These are phyloP conservation scores for Celastrina argiolus DNA, from an alignment of 2,888 invertebrate genomes.

Conservation along the genomic window DNA sequence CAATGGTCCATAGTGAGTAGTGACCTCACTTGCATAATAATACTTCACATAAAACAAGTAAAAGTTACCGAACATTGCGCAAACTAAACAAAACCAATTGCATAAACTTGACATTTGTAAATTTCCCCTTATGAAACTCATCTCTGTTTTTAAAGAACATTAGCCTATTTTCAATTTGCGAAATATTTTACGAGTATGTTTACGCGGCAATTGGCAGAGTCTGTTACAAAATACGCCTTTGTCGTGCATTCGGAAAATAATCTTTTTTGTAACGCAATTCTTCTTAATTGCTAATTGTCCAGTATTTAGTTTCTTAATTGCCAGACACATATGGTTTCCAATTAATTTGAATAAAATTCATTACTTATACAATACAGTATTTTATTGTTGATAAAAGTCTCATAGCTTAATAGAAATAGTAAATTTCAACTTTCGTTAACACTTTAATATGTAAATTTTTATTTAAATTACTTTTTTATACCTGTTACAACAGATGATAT, in stretches of 20 bases:
- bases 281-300: not conserved
- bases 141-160: constrained; percentile 18
- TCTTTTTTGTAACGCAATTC: constrained; percentile 1
- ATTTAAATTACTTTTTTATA: constrained; percentile 3
- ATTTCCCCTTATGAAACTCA: constrained; percentile 33
- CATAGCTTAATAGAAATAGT: not conserved
- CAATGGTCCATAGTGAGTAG: constrained; percentile 56
- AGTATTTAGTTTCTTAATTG: not conserved
- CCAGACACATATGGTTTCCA: not conserved
- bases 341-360: not conserved
- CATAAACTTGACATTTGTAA: constrained; percentile 62
- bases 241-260: not conserved
- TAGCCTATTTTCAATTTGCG: constrained; percentile 19
- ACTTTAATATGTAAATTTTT: not conserved
- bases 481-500: not conserved
- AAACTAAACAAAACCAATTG: constrained; percentile 58
- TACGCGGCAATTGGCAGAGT: not conserved
- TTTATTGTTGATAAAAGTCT: not conserved
- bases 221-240: not conserved
- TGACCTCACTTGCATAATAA: constrained; percentile 72
- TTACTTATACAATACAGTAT: not conserved
- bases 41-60: constrained; percentile 52
- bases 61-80: constrained; percentile 60
- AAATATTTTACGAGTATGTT: constrained; percentile 1
- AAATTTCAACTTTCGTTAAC: not conserved